A percentile compares a stretch with the other conserved stretches of the same genome.
Evolutionary conservation across 2,797 vertebrate genomes (phyloP).

Genomic region (Serranus cabrilla): DNA sequence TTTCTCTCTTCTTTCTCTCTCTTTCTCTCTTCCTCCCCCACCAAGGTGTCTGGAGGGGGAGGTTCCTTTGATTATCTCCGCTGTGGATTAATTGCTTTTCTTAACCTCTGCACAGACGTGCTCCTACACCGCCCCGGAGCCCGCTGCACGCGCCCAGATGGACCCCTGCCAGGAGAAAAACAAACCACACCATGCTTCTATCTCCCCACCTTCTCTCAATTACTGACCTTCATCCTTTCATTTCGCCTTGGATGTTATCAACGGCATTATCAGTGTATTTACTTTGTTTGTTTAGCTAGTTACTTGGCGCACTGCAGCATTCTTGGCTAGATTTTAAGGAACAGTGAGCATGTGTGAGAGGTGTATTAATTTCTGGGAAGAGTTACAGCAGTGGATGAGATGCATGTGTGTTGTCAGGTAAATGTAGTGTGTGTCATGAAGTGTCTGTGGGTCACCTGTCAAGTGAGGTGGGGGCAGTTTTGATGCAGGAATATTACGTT

Average conservation of each 20-base stretch:
- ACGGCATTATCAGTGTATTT: constrained; percentile 72
- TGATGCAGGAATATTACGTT: constrained; percentile 71
- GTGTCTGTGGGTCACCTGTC: constrained; percentile 57
- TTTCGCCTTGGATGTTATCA: constrained; percentile 72
- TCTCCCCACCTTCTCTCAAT: constrained; percentile 74
- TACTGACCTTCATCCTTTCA: constrained; percentile 82
- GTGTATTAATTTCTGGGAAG: constrained; percentile 63
- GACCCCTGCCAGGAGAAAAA: constrained; percentile 76
- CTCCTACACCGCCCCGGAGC: constrained; percentile 74
- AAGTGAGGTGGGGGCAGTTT: constrained; percentile 39
- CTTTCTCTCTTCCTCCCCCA: constrained; percentile 45
- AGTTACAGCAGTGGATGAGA: constrained; percentile 53
- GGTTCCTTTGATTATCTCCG: constrained; percentile 85
- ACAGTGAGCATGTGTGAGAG: constrained; percentile 40
- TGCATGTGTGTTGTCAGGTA: constrained; percentile 53
- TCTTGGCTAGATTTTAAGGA: constrained; percentile 47
- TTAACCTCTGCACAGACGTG: constrained; percentile 81
- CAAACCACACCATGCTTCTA: constrained; percentile 62
- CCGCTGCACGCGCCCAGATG: constrained; percentile 69
- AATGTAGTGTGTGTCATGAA: constrained; percentile 70
- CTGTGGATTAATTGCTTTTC: constrained; percentile 86
- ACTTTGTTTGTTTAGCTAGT: constrained; percentile 76
- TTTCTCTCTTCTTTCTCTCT: constrained; percentile 31
- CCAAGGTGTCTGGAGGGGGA: constrained; percentile 78
- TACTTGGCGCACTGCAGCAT: constrained; percentile 67